Conservation (phyloP, 2,113 vertebrate genomes). For the Martes martes region DNA sequence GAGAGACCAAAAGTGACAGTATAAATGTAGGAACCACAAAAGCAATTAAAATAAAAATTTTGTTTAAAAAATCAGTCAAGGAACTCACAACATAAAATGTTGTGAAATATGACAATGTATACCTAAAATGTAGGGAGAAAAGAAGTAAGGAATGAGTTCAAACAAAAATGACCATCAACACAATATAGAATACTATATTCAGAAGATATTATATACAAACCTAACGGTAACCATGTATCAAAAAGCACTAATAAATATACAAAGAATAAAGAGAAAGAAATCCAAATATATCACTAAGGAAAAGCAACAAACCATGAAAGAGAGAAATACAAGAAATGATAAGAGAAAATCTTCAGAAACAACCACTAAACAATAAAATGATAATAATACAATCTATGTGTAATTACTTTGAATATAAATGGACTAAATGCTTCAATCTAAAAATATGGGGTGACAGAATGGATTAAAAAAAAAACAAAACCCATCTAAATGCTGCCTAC, state of each 20-base stretch:
- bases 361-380: neutral
- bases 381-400: neutral
- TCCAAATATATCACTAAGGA: neutral
- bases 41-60: neutral
- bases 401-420: neutral
- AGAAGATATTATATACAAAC: no score
- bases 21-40: neutral
- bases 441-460: neutral
- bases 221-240: no score
- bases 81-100: neutral
- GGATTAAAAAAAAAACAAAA: no score
- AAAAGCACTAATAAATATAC: no score
- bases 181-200: no score
- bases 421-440: neutral
- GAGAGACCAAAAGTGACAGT: neutral
- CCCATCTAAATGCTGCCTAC: no score
- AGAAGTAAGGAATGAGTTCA: neutral
- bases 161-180: neutral
- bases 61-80: neutral
- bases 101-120: neutral
- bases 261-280: neutral
- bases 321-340: neutral
- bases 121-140: neutral
- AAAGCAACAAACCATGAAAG: neutral
- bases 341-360: neutral